Percentiles rank a stretch among this genome's conserved stretches.
phyloP scores from a whole-genome alignment of 2,888 invertebrate species.

The Andrena camellia region DNA sequence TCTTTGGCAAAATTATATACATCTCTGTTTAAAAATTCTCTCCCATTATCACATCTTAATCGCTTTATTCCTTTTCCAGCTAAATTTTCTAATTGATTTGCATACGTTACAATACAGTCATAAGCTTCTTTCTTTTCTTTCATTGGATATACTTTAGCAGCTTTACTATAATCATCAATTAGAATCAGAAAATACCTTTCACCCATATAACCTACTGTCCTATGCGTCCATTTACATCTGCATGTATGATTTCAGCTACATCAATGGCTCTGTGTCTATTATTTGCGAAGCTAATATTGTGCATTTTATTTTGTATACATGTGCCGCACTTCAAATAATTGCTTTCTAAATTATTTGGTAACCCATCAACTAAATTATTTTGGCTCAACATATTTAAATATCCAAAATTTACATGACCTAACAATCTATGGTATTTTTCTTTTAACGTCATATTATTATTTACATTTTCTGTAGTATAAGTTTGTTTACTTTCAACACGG shows the following conservation, averaged over 20 bases:
- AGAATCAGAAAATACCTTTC: constrained; percentile 33
- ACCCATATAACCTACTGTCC: not conserved
- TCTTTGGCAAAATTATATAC: not conserved
- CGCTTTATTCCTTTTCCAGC: constrained; percentile 10
- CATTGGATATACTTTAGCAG: constrained; percentile 1
- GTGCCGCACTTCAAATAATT: constrained; percentile 45
- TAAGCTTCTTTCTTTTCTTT: constrained; percentile 20
- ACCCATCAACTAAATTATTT: constrained; percentile 35
- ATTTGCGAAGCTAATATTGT: constrained; percentile 63
- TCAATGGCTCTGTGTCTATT: constrained; percentile 34
- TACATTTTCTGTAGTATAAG: constrained; percentile 8
- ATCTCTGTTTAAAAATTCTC: constrained; percentile 16
- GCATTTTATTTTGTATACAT: constrained; percentile 53
- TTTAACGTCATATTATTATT: constrained; percentile 30
- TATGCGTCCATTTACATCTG: constrained; percentile 24
- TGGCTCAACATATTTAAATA: constrained; percentile 49
- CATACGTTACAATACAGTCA: constrained; percentile 6
- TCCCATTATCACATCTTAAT: constrained; percentile 29
- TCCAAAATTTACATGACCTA: constrained; percentile 67
- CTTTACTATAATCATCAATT: constrained; percentile 39
- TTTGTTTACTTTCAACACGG: not conserved
- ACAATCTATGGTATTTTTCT: constrained; percentile 63
- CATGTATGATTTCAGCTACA: constrained; percentile 22
- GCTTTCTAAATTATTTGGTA: constrained; percentile 38
- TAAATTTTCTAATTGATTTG: constrained; percentile 11